phyloP scores from a whole-genome alignment of 2,888 invertebrate genomes.

The Coronaproctus castanopsis region DNA sequence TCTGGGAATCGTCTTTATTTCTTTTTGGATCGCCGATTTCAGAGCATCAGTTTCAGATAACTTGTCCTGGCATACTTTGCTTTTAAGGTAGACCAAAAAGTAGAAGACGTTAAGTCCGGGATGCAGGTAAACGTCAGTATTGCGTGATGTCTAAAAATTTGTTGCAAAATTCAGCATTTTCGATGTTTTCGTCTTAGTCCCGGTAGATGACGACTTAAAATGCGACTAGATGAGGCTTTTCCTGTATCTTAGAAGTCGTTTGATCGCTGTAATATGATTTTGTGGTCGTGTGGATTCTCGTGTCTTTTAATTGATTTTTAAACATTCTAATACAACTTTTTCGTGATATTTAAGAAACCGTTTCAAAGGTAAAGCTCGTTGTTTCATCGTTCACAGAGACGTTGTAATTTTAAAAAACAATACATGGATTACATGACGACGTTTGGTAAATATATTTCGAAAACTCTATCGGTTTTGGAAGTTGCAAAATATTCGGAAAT shows the following conservation, averaged over 20 bases:
- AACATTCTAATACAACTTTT: neutral
- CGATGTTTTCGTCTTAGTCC: neutral
- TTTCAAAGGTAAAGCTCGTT: neutral
- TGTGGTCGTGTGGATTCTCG: neutral
- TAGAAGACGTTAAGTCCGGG: neutral
- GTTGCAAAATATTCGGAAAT: neutral
- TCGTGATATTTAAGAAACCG: neutral
- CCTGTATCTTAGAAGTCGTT: neutral
- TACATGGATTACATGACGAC: neutral
- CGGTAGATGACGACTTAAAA: neutral
- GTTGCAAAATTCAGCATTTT: no score
- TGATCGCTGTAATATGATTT: neutral
- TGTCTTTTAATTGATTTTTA: no score
- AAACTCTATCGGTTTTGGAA: neutral
- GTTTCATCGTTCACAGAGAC: neutral
- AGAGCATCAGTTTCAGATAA: neutral
- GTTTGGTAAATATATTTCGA: neutral
- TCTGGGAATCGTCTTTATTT: neutral
- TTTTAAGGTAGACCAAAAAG: neutral
- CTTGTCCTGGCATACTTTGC: neutral
- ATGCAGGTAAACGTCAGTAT: no score
- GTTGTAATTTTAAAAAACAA: neutral
- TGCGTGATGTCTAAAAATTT: no score
- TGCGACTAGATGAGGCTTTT: neutral
- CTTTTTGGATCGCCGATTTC: neutral